Percentiles rank a stretch among this genome's conserved stretches.
Conservation (phyloP, 2,113 vertebrate species). For the Prunella fulvescens region DNA sequence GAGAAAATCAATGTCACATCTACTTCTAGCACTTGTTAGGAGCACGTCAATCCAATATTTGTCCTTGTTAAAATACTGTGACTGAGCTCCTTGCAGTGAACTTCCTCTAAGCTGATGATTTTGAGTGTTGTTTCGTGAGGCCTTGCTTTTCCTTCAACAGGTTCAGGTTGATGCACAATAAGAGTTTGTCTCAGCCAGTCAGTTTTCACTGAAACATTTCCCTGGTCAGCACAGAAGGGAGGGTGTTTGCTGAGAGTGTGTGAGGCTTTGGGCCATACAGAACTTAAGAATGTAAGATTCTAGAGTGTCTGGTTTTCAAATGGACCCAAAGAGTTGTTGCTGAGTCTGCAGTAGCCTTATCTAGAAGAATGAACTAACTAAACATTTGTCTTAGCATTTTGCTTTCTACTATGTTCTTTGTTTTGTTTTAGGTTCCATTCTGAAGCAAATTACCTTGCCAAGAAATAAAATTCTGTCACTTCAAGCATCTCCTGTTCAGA, state of each 20-base stretch:
- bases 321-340: neutral
- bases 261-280: neutral
- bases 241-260: neutral
- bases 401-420: conserved; percentile 41
- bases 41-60: neutral
- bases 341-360: neutral
- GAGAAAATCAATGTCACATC: neutral
- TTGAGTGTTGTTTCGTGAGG: neutral
- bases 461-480: conserved; percentile 81
- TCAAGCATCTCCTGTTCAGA: conserved; percentile 78
- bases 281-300: neutral
- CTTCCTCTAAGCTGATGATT: neutral
- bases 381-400: neutral
- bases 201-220: neutral
- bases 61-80: neutral
- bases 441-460: conserved; percentile 78
- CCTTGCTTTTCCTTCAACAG: neutral
- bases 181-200: neutral
- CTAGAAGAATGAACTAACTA: neutral
- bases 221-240: neutral
- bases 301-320: neutral
- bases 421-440: conserved; percentile 76
- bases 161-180: neutral
- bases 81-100: neutral
- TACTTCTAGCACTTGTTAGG: neutral